Base-by-base conservation (phyloP, 2,888 invertebrate species). In the Athalia rosae region DNA sequence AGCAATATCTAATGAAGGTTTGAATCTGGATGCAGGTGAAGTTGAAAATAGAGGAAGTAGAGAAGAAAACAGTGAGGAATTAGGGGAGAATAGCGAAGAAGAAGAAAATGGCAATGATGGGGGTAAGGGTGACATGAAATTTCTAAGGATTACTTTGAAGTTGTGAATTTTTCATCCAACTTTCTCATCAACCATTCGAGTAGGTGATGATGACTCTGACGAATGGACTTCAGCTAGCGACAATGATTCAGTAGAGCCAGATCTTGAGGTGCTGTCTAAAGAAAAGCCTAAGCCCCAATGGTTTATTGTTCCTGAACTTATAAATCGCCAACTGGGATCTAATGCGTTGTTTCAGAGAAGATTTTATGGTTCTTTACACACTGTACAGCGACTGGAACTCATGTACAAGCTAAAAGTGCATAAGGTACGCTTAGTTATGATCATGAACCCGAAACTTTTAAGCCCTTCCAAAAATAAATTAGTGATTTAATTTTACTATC, bases 331-430 rank as follows among this genome's bases (percentile, higher is more conserved):
- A 88, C 91, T 93, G 87, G 94, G 94, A 67, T 89, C 90, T 84
- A 91, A 92, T 88, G 90, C 91, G 83, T 90, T 92, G 78, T 95
- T 96, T 87, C 93, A 94, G 79, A 92, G 93, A 81, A 92, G 93
- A 67, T 95, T 95, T 89, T 96, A 96, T 85, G 95, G 95, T 3
- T 97, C 97, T 1, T 91, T 97, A 43, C 95, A 96, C 86, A 93
- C 94, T 81, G 95, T 97, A 8, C 95, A 97, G 89, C 93, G 96
- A 82, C 92, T 98, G 87, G 94, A 96, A 87, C 92, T 96, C 66
- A 93, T 95, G 89, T 94, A 94, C 84, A 93, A 93, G 85, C 91
- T 98, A 84, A 93, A 94, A 79, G 93, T 94, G 81, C 98, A 98
- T 89, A 92, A 91, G 81, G 89, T 88, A 80, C 11, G 61, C 62